These are phyloP conservation scores for Heterochromis multidens DNA, from an alignment of 2,113 vertebrate species.

Conservation along the genomic window DNA sequence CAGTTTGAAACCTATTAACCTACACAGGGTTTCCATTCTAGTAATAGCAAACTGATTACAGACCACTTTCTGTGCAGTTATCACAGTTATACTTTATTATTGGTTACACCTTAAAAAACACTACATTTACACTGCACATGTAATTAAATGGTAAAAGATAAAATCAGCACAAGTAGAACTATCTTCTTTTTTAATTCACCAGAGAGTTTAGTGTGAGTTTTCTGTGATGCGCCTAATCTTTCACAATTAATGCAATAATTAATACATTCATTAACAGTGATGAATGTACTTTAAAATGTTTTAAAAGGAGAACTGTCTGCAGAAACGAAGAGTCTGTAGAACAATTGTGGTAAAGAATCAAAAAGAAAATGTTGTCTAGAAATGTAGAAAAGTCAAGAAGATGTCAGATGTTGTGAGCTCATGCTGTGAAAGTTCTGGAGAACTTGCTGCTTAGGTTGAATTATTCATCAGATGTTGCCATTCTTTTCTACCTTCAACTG, in stretches of 20 bases:
- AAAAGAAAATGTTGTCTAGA: neutral
- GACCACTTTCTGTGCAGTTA: neutral
- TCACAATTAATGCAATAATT: no score
- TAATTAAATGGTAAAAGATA: neutral
- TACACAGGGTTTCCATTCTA: no score
- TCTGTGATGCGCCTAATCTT: neutral
- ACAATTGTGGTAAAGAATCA: neutral
- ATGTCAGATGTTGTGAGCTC: neutral
- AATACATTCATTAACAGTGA: no score
- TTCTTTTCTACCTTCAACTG: constrained; percentile 53
- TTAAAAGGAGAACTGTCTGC: neutral
- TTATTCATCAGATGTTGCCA: constrained; percentile 62
- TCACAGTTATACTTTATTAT: neutral
- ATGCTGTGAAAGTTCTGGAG: constrained; percentile 30
- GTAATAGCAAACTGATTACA: neutral
- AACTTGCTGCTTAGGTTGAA: constrained; percentile 47
- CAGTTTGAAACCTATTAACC: neutral
- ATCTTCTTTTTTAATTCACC: neutral
- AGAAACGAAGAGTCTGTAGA: neutral
- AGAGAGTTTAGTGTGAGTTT: no score
- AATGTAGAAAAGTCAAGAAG: neutral
- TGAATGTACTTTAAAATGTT: no score
- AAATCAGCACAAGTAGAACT: neutral
- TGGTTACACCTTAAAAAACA: neutral
- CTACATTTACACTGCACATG: neutral